A percentile compares a stretch with the other conserved stretches of the same genome.
phyloP scores from a whole-genome alignment of 2,888 invertebrate species.

The Helleia helle region DNA sequence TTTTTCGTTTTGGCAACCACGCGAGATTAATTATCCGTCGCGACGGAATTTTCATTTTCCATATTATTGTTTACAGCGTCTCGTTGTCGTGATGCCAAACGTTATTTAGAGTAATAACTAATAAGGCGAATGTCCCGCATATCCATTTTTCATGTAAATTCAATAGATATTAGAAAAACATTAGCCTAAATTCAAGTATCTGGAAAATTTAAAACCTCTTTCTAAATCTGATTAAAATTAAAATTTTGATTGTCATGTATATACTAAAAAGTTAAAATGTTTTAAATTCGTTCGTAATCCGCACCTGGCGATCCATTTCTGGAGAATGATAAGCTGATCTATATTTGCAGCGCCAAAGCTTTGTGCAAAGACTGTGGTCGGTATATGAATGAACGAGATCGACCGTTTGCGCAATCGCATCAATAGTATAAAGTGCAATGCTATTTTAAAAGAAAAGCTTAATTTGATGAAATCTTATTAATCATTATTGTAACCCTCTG shows the following conservation, averaged over 20 bases:
- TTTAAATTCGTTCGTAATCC: slow-evolving; percentile 29
- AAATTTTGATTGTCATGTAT: too few species aligned
- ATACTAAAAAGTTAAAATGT: too few species aligned
- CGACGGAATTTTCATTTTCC: slow-evolving; percentile 25
- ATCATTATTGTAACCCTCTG: too few species aligned
- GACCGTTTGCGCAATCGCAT: too few species aligned
- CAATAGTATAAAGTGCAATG: too few species aligned
- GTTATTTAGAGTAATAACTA: slow-evolving; percentile 4
- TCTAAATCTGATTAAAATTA: too few species aligned
- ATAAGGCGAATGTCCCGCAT: background rate
- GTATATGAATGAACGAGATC: background rate
- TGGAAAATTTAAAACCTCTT: too few species aligned
- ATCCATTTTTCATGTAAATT: background rate
- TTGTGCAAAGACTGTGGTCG: slow-evolving; percentile 21
- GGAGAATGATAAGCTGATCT: slow-evolving; percentile 58
- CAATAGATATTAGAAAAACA: background rate
- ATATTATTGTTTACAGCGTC: slow-evolving; percentile 25
- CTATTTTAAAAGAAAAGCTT: too few species aligned
- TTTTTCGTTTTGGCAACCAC: slow-evolving; percentile 43
- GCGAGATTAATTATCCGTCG: slow-evolving; percentile 48
- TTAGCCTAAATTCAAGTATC: too few species aligned
- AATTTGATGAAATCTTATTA: too few species aligned
- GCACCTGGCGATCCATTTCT: slow-evolving; percentile 51
- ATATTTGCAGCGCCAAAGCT: slow-evolving; percentile 41
- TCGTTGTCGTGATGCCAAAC: slow-evolving; percentile 17